Evolutionary conservation across 92 coral and sea anemone genomes (phyloP), one percentile per base, ranked within the genome.

Genomic region (Nematostella vectensis): DNA sequence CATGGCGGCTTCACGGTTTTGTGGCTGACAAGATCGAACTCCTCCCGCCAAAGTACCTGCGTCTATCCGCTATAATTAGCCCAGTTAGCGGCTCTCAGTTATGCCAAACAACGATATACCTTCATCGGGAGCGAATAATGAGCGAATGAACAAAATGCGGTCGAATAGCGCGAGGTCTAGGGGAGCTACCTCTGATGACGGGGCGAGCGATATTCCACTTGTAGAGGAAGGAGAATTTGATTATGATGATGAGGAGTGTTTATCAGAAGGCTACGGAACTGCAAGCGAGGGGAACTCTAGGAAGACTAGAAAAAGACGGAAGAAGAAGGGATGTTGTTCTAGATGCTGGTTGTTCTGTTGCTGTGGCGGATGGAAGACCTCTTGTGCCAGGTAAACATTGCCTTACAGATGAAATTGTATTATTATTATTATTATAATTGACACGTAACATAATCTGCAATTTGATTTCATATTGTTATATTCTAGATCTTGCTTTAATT

Each of bases 181-280:
- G 53, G 63, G 70, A 45, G 51, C 60, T 22, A 58, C 25, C 30
- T 49, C 65, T 0, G 78, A 72, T 11, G 66, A 75, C 27, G 85
- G 75, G 29, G 40, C 40, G 6, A 33, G 40, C 57, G 88, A 85
- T 44, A 76, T 74, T 47, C 95, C 95, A 18, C 48, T 85, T 24
- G 68, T 77, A 44, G 94, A 69, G 45, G 62, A 59, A 31, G 82
- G 65, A 36, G 81, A 74, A 11, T 71, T 66, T n/a, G 86, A 79
- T 55, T 73, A 80, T 62, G 95, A 85, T 55, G 83, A 85, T 43
- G 95, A 80, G 42, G 84, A 76, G 43, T 83, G 74, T 58, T 61
- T 80, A 25, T 80, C 95, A 21, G 95, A 80, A 51, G 95, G 95
- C 28, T 85, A 85, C 61, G 89, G 83, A 67, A 70, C 95, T 51